Conservation (phyloP, 2,113 vertebrate genomes). For the Ursus arctos region DNA sequence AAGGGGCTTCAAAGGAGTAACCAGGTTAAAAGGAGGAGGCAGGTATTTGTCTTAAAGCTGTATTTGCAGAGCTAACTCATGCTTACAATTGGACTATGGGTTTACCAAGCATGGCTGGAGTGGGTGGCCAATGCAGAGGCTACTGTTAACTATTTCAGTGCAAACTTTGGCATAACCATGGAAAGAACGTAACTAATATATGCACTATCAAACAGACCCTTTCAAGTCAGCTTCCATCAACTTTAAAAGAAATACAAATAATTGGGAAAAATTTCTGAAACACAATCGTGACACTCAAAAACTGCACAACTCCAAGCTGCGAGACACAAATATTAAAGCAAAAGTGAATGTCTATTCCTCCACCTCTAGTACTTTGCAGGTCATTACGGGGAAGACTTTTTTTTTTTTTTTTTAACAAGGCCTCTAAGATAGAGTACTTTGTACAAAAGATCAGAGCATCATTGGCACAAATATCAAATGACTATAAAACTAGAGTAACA, state of each 20-base stretch:
- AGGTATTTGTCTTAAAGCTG: not conserved
- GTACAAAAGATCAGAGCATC: not conserved
- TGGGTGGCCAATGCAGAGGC: not conserved
- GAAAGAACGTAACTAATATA: not conserved
- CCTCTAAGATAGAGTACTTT: not conserved
- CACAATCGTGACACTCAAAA: not conserved
- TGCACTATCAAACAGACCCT: not conserved
- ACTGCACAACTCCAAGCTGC: not conserved
- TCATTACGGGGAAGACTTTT: not conserved
- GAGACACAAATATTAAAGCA: not conserved
- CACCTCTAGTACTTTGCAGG: not conserved
- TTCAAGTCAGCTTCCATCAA: not conserved
- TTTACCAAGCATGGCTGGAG: not conserved
- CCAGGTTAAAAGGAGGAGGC: not conserved
- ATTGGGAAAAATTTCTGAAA: not conserved
- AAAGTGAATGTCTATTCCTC: not conserved
- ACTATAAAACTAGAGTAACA: not conserved
- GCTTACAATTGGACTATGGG: not conserved
- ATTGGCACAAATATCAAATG: not conserved
- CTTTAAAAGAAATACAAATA: slow-evolving; percentile 22
- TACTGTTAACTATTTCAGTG: not conserved
- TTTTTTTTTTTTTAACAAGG: not conserved
- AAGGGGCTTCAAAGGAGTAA: not conserved
- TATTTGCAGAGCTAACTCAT: not conserved
- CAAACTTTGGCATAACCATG: not conserved